phyloP scores from a whole-genome alignment of 1,140 invertebrate genomes.

The Batillaria attramentaria region DNA sequence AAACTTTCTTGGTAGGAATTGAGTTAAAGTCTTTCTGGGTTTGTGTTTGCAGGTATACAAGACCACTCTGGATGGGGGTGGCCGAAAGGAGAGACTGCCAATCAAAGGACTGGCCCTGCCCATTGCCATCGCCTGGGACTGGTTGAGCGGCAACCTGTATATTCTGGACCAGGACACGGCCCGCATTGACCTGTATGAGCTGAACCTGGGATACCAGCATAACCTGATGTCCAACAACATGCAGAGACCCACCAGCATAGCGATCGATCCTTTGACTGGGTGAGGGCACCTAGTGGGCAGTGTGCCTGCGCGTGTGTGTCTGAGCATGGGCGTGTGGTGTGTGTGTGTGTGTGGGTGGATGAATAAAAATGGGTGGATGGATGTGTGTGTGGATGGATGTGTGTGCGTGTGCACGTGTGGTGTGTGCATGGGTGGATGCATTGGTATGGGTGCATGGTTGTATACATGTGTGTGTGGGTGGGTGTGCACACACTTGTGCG shows the following conservation, averaged over 20 bases:
- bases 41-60: conserved; percentile 63
- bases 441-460: no score
- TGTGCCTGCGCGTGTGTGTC: no score
- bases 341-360: no score
- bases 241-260: conserved; percentile 91
- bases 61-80: conserved; percentile 67
- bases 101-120: conserved; percentile 74
- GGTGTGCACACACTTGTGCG: no score
- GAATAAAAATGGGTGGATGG: no score
- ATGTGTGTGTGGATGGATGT: no score
- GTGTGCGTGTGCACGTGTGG: no score
- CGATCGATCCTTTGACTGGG: conserved; percentile 90
- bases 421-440: no score
- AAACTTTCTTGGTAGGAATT: no score
- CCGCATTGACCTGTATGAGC: conserved; percentile 93
- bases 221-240: conserved; percentile 90
- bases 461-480: no score
- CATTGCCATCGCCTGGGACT: conserved; percentile 93
- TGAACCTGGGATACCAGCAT: conserved; percentile 85
- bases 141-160: conserved; percentile 96
- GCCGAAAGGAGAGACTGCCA: conserved; percentile 33
- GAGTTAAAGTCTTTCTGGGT: no score
- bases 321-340: no score
- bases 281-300: conserved; percentile 68
- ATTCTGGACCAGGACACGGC: conserved; percentile 93